Percentiles rank a stretch among this genome's conserved stretches.
phyloP scores from a whole-genome alignment of 2,113 vertebrate genomes.

The Campylomormyrus numenius region DNA sequence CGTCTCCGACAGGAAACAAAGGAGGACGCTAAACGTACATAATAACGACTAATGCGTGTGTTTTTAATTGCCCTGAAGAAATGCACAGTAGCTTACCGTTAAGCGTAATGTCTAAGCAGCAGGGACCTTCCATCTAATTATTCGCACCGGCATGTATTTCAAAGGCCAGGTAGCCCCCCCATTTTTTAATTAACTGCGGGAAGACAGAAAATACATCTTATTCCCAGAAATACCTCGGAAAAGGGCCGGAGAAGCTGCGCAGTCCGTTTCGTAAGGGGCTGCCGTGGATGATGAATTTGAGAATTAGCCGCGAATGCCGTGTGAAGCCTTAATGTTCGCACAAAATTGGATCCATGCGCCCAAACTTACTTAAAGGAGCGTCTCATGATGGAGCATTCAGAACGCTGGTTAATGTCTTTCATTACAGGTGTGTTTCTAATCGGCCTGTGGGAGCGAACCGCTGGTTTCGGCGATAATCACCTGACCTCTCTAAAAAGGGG shows the following conservation, averaged over 20 bases:
- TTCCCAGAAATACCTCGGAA: slow-evolving; percentile 50
- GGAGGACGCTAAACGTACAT: not conserved
- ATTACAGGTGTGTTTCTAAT: slow-evolving; percentile 4
- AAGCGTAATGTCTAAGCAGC: slow-evolving; percentile 27
- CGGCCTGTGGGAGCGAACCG: not conserved
- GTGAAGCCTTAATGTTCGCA: not conserved
- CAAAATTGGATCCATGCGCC: slow-evolving; percentile 29
- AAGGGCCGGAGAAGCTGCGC: slow-evolving; percentile 44
- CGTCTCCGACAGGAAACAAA: slow-evolving; percentile 4
- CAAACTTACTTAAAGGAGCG: slow-evolving; percentile 2
- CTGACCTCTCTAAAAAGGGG: not conserved
- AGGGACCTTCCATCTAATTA: slow-evolving; percentile 41
- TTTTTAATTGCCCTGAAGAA: not conserved
- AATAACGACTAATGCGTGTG: not conserved
- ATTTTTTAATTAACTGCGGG: slow-evolving; percentile 56
- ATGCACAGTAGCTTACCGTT: not conserved
- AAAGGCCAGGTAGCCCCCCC: slow-evolving; percentile 42
- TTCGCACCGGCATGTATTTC: slow-evolving; percentile 36
- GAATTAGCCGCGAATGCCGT: slow-evolving; percentile 32
- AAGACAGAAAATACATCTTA: slow-evolving; percentile 61
- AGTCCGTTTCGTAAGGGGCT: slow-evolving; percentile 46
- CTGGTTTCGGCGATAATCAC: not conserved
- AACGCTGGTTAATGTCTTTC: not conserved
- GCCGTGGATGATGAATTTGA: slow-evolving; percentile 48
- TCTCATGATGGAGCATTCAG: not conserved